Base-by-base conservation (phyloP, 1,140 invertebrate species). In the Hetaerina americana region DNA sequence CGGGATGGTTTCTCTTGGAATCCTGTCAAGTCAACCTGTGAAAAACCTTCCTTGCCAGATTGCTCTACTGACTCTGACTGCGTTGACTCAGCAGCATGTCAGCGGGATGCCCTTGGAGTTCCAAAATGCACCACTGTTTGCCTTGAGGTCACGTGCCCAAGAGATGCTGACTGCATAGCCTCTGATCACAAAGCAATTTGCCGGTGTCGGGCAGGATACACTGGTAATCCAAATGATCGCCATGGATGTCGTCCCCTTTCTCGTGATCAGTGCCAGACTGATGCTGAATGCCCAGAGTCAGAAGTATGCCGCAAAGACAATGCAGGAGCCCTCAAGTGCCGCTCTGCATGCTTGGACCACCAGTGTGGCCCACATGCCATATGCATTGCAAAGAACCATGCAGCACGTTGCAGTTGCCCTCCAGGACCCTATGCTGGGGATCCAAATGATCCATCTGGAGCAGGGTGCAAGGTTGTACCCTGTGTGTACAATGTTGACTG, bases 401-500 rank as follows among this genome's bases (percentile, higher is more conserved):
- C 89, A 5, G 89, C 92, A 0, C 90, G 92, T 78, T 96, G 93
- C 77, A 90, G 93, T 78, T 96, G 93, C 79, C 93, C 93, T 6
- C 87, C 88, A 5, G 93, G 93, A 18, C 86, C 90, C 0, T 94
- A 87, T 78, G 88, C 90, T 6, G 94, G 93, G 0, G 88, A 95
- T 83, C 92, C 93, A 0, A 88, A 90, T 77, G 90, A 94, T 77
- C 79, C 85, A 0, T 81, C 82, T 26, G 40, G 40, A 18, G 84
- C 85, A 73, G 92, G 92, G 25, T 95, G 93, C 77, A 84, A 87
- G 78, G 83, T 86, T 27, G 92, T 94, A 0, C 90, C 91, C 8
- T 94, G 92, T 78, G 89, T 94, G 27, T 92, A 92, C 76, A 94
- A 94, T 76, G 86, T 87, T 27, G 92, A 95, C 77, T 94, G 92